Evolutionary conservation across 1,140 invertebrate genomes (phyloP), one percentile per base, ranked within the genome.

Genomic region (Teleopsis dalmanni): DNA sequence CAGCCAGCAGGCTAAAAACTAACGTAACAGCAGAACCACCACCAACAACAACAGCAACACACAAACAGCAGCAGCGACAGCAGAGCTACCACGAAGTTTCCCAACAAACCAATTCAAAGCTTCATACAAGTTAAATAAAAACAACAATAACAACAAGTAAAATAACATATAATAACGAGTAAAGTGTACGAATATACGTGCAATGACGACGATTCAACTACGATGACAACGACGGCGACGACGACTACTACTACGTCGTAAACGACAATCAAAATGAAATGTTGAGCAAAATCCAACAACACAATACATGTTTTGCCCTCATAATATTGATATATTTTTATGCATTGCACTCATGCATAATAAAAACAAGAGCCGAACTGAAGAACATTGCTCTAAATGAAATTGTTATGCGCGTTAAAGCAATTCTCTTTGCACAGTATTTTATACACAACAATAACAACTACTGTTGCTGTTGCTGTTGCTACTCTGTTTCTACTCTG

Each of bases 1-100:
- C 60, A 61, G 59, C 47, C 48, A 50, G 48, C 29, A 29, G 46
- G 54, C 42, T 37, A 51, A 48, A 43, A 52, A 38, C 35, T 48
- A 14, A 48, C 7, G 23, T 22, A 44, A 37, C 51, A 38, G 11
- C 37, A 27, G 22, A n/a, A 22, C 21, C 23, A 27, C 13, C 9
- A 31, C 33, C 45, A 37, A n/a, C 34, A 19, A 9, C 34, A 26
- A 23, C 8, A 4, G 2, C 23, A 47, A 52, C 26, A 53, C 50
- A 46, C 26, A 47, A 54, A 47, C 18, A 43, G 31, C 41, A 43
- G 44, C 45, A 47, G 29, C 45, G 36, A 16, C 31, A 18, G 33
- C 14, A 42, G 35, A 19, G 54, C 51, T 31, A 34, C 23, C 50
- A 51, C 51, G 53, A 16, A 47, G 19, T 40, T 14, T 42, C 14